A percentile compares a stretch with the other conserved stretches of the same genome.
Evolutionary conservation across 2,113 vertebrate genomes (phyloP).

Genomic region (Dendrocopos noguchii): DNA sequence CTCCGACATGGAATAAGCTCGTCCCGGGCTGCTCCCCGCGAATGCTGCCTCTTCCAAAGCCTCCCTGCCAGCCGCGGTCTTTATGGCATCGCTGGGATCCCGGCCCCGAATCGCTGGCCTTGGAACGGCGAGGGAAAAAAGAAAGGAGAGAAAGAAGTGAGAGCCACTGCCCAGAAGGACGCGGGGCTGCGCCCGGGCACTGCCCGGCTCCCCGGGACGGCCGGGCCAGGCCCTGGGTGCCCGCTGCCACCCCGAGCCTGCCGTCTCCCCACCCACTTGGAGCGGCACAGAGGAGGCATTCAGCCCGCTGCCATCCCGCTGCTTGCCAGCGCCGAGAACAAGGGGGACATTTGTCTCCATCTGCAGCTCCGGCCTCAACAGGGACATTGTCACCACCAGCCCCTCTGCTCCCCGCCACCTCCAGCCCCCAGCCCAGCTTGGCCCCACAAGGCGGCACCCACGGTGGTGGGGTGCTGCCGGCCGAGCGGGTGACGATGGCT

Average conservation of each 20-base stretch:
- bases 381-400: conserved; percentile 44
- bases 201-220: conserved; percentile 8
- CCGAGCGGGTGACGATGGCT: rapidly evolving
- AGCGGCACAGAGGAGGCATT: conserved; percentile 59
- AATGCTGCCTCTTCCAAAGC: not conserved
- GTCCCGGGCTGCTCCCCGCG: not conserved
- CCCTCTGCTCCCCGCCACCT: not conserved
- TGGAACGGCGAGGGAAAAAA: not conserved
- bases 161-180: not conserved
- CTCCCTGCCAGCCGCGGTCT: not conserved
- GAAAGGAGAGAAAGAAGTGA: not conserved
- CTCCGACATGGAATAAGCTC: conserved; percentile 62
- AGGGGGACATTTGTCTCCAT: conserved; percentile 38
- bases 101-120: not conserved
- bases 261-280: conserved; percentile 46
- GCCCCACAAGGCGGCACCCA: not conserved
- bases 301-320: not conserved
- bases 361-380: conserved; percentile 22
- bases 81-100: not conserved
- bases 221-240: not conserved
- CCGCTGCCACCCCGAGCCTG: not conserved
- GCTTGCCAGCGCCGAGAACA: conserved; percentile 5
- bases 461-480: not conserved
- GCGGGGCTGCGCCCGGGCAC: not conserved
- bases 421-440: not conserved